phyloP scores from a whole-genome alignment of 2,888 invertebrate species.

The Aproaerema taeniolella region DNA sequence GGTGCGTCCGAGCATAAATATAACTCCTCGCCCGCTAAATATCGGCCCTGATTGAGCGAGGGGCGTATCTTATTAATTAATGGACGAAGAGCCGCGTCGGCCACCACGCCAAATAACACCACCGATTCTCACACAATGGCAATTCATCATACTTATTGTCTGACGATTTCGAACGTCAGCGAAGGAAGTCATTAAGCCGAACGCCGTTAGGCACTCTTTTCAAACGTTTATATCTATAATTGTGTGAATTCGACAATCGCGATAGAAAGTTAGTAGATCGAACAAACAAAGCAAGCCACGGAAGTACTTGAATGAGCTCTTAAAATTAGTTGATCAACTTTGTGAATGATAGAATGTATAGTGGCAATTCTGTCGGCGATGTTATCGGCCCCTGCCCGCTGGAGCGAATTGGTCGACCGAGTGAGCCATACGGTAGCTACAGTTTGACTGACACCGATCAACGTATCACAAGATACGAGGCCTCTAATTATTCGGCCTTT shows the following conservation, averaged over 20 bases:
- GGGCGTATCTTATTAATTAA: constrained; percentile 71
- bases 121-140: constrained; percentile 66
- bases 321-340: constrained; percentile 37
- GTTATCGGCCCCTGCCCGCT: constrained; percentile 46
- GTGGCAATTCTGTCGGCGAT: constrained; percentile 50
- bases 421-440: constrained; percentile 43
- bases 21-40: constrained; percentile 54
- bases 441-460: constrained; percentile 43
- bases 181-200: constrained; percentile 63
- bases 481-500: constrained; percentile 44
- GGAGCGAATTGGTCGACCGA: constrained; percentile 40
- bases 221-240: constrained; percentile 46
- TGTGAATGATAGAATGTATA: constrained; percentile 41
- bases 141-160: constrained; percentile 71
- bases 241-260: constrained; percentile 43
- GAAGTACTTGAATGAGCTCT: constrained; percentile 37
- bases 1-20: constrained; percentile 62
- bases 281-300: constrained; percentile 30
- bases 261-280: constrained; percentile 32
- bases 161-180: constrained; percentile 70
- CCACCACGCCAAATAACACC: constrained; percentile 56
- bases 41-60: constrained; percentile 61
- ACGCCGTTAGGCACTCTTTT: constrained; percentile 49
- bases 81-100: constrained; percentile 61
- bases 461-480: constrained; percentile 29